Evolutionary conservation across 1,140 invertebrate species (phyloP).

Genomic region (Mesaphorura yosii): DNA sequence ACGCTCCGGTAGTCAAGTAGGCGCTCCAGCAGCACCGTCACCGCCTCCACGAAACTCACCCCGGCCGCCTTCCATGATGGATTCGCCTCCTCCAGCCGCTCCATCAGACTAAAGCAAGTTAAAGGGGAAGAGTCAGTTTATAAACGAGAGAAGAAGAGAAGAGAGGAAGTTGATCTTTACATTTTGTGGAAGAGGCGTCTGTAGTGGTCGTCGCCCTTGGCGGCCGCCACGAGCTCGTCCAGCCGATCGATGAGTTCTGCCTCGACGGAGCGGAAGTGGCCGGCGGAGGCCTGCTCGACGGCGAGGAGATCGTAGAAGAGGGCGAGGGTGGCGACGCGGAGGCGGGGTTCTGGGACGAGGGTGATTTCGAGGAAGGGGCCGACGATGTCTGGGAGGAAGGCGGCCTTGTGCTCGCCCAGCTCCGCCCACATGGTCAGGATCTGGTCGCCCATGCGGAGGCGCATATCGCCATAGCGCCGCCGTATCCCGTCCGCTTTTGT

Average conservation of each 20-base stretch:
- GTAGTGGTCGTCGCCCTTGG: constrained; percentile 88
- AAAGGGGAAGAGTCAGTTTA: constrained; percentile 9
- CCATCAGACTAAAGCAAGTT: constrained; percentile 56
- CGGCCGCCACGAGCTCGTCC: constrained; percentile 72
- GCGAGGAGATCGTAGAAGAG: constrained; percentile 93
- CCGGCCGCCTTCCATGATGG: constrained; percentile 81
- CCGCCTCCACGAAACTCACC: constrained; percentile 64
- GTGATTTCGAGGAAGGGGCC: constrained; percentile 89
- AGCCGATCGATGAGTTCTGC: constrained; percentile 85
- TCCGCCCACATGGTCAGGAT: constrained; percentile 55
- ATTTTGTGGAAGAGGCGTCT: constrained; percentile 81
- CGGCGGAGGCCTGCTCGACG: constrained; percentile 67
- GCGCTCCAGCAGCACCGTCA: constrained; percentile 55
- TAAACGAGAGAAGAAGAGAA: background rate
- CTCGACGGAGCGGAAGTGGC: constrained; percentile 84
- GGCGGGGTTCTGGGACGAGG: constrained; percentile 71
- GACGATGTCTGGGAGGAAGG: constrained; percentile 86
- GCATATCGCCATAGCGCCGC: constrained; percentile 73
- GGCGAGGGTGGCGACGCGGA: constrained; percentile 82
- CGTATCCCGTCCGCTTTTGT: constrained; percentile 65
- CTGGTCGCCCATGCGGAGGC: constrained; percentile 83
- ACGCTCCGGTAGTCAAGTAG: constrained; percentile 84
- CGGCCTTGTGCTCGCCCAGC: constrained; percentile 60
- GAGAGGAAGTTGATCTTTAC: constrained; percentile 34
- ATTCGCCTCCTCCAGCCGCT: constrained; percentile 70